Evolutionary conservation across 2,797 vertebrate genomes (phyloP).

Genomic region (Aphelocoma californica): DNA sequence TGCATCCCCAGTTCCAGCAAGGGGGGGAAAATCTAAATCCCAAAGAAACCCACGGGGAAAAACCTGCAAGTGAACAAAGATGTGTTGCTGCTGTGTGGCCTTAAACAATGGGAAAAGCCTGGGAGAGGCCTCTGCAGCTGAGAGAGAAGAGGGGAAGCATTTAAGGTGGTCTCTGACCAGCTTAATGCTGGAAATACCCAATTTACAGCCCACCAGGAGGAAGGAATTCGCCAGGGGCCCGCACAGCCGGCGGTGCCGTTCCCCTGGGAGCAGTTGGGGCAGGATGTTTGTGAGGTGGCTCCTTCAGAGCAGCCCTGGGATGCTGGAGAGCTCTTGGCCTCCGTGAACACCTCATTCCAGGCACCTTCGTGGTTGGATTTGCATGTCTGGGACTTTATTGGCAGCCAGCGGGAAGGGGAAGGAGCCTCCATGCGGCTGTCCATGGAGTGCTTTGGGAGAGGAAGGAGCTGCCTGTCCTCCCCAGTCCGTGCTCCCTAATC

Average conservation of each 20-base stretch:
- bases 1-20: not conserved
- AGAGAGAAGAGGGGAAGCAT: not conserved
- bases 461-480: not conserved
- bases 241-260: rapidly evolving
- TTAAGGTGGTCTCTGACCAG: not conserved
- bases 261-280: not conserved
- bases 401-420: not conserved
- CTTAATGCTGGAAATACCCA: not conserved
- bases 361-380: not conserved
- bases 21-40: not conserved
- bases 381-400: not conserved
- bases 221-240: not conserved
- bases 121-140: not conserved
- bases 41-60: not conserved
- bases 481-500: not conserved
- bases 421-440: not conserved
- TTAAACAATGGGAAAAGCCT: not conserved
- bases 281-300: not conserved
- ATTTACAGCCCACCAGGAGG: not conserved
- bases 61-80: not conserved
- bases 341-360: not conserved
- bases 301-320: not conserved
- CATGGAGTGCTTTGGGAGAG: not conserved
- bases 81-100: not conserved
- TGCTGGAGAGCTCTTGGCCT: not conserved